Base-by-base conservation (phyloP, 2,888 invertebrate genomes). In the Scaptomyza tumidula region DNA sequence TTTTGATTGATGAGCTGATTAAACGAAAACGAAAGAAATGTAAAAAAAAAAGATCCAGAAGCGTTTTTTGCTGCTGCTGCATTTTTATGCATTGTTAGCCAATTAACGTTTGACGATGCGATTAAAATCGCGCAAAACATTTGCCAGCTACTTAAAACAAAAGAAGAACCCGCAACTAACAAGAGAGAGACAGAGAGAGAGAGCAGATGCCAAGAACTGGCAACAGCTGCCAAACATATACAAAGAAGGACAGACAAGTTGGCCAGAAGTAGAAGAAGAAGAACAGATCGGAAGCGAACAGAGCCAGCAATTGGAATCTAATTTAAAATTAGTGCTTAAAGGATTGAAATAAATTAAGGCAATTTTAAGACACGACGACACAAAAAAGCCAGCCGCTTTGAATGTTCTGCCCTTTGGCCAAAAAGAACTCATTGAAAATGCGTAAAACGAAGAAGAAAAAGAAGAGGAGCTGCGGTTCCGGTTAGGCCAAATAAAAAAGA, bases 261-360 rank as follows among this genome's bases (percentile, higher is more conserved):
- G 45, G 75, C 59, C 43, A 56, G 44, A 62, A 57, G 39, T 2
- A 3, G 6, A 29, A 2, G 5, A 6, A 29, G 45, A 62, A 57
- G 44, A 62, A 57, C 43, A 29, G 33, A 54, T 45, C 52, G 19
- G 37, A 50, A 37, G 35, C 31, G 11, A 57, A 10, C 19, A 19
- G 19, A 44, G 9, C 45, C 33, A 63, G 78, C 84, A 86, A 87
- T 86, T 86, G 88, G 89, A 89, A 89, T 86, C 89, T 86, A 86
- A 86, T 86, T 86, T 86, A 83, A 89, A 89, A 87, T 87, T 86
- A 82, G 83, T 78, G 83, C 78, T 83, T 82, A 85, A 89, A 85
- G 86, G 89, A 87, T 89, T 86, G 89, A 87, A 75, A 88, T 89
- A 86, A 88, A 86, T 83, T 83, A 77, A 73, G 80, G 73, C 76